Percentiles rank a stretch among this genome's conserved stretches.
These are phyloP conservation scores for Zaprionus africanus DNA, from an alignment of 1,140 invertebrate species.

Conservation along the genomic window DNA sequence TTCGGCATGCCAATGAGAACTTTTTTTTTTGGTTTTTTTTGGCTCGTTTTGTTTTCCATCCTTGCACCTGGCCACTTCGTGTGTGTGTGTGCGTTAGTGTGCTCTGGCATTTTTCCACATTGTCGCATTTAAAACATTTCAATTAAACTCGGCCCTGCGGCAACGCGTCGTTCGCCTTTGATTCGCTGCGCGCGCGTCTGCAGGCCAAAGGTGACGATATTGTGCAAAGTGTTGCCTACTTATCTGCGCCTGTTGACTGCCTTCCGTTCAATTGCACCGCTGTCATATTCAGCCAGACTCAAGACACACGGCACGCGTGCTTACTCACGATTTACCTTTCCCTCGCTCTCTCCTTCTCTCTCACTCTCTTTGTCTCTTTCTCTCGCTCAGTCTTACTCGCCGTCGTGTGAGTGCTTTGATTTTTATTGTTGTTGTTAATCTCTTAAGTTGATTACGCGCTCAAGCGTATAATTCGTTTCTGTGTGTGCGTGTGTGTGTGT, in stretches of 20 bases:
- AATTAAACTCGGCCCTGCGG: constrained; percentile 52
- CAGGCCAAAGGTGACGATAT: neutral
- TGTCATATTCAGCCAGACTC: constrained; percentile 18
- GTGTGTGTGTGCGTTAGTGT: constrained; percentile 2
- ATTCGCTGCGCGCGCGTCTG: neutral
- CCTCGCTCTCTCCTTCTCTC: neutral
- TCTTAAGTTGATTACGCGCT: constrained; percentile 33
- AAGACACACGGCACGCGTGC: neutral
- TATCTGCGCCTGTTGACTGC: constrained; percentile 59
- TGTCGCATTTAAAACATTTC: constrained; percentile 71
- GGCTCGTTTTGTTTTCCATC: constrained; percentile 13
- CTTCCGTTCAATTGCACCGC: constrained; percentile 48
- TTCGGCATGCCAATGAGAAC: no score
- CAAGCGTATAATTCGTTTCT: constrained; percentile 17
- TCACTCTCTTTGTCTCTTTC: neutral
- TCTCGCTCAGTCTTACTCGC: neutral
- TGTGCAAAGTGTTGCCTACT: constrained; percentile 39
- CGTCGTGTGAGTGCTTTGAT: constrained; percentile 19
- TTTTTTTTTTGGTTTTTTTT: no score
- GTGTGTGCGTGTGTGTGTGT: neutral
- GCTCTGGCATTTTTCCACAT: constrained; percentile 62
- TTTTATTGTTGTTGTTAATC: constrained; percentile 55
- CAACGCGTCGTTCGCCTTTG: constrained; percentile 6
- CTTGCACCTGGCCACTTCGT: constrained; percentile 46
- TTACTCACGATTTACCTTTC: neutral